phyloP scores from a whole-genome alignment of 2,797 vertebrate species.

The Anguilla pacifica region DNA sequence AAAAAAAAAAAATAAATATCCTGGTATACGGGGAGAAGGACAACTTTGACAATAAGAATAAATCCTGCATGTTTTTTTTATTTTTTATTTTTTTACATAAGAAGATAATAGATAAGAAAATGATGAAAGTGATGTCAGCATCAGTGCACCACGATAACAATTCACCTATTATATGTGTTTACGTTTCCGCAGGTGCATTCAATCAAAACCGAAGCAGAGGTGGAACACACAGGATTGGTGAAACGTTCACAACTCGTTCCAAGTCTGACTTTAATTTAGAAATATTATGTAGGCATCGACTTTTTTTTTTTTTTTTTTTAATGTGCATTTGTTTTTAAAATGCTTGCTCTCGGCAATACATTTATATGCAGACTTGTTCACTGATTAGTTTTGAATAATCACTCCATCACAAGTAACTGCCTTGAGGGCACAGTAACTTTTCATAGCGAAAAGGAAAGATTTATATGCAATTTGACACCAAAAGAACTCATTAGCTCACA shows the following conservation, averaged over 20 bases:
- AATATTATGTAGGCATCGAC: neutral
- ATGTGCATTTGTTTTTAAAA: slow-evolving; percentile 1
- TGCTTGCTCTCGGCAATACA: neutral
- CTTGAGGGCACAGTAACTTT: slow-evolving; percentile 14
- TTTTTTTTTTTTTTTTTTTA: neutral
- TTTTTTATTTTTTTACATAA: no score
- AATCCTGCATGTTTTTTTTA: neutral
- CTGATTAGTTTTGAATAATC: slow-evolving; percentile 31
- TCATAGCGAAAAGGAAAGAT: slow-evolving; percentile 1
- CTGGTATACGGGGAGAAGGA: neutral
- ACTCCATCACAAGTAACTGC: slow-evolving; percentile 10
- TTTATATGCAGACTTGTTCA: slow-evolving; percentile 20
- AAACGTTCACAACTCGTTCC: neutral
- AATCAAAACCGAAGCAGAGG: neutral
- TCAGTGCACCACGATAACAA: neutral
- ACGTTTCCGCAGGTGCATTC: neutral
- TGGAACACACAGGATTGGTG: neutral
- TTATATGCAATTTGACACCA: neutral
- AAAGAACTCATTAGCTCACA: neutral
- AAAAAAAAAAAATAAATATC: no score
- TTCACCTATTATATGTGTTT: neutral
- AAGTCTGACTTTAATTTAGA: neutral
- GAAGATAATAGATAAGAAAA: neutral
- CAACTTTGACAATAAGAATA: neutral
- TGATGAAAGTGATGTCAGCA: neutral